Evolutionary conservation across 2,888 invertebrate genomes (phyloP).

Genomic region (Nomada fucata): DNA sequence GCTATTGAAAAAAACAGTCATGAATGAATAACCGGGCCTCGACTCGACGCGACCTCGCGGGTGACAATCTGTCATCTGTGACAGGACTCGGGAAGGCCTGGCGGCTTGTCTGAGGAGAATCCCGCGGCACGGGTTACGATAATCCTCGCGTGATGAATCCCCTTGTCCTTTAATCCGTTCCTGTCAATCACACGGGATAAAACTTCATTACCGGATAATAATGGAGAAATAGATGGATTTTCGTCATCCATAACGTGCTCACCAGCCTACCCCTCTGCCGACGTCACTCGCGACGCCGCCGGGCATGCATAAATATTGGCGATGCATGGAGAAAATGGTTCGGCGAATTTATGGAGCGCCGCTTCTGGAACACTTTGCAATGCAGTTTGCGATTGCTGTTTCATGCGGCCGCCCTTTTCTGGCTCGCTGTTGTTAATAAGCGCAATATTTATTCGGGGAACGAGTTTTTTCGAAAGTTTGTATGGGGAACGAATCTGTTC

Average conservation of each 20-base stretch:
- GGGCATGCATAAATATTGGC: slow-evolving; percentile 30
- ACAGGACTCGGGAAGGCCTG: slow-evolving; percentile 17
- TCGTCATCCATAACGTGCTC: slow-evolving; percentile 8
- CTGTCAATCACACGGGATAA: slow-evolving; percentile 59
- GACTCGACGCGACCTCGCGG: slow-evolving; percentile 17
- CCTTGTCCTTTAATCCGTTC: slow-evolving; percentile 62
- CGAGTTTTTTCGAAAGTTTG: too few relatives aligned
- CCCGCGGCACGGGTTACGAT: slow-evolving; percentile 38
- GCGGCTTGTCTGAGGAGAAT: slow-evolving; percentile 33
- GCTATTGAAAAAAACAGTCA: neutral
- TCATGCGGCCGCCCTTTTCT: neutral
- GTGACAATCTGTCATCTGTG: slow-evolving; percentile 61
- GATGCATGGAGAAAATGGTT: slow-evolving; percentile 2
- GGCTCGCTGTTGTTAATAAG: too few relatives aligned
- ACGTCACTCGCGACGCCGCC: neutral
- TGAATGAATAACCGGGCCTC: slow-evolving; percentile 9
- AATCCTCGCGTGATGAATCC: slow-evolving; percentile 67
- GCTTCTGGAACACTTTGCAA: neutral
- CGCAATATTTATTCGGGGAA: too few relatives aligned
- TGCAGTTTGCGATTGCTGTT: neutral
- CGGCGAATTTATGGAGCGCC: slow-evolving; percentile 2
- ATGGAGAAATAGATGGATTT: slow-evolving; percentile 46
- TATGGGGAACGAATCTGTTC: too few relatives aligned
- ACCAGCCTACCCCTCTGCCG: neutral
- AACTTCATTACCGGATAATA: slow-evolving; percentile 62